Conservation (phyloP, 37 sponge, comb jelly and placozoan genomes). For the Ianthella basta region DNA sequence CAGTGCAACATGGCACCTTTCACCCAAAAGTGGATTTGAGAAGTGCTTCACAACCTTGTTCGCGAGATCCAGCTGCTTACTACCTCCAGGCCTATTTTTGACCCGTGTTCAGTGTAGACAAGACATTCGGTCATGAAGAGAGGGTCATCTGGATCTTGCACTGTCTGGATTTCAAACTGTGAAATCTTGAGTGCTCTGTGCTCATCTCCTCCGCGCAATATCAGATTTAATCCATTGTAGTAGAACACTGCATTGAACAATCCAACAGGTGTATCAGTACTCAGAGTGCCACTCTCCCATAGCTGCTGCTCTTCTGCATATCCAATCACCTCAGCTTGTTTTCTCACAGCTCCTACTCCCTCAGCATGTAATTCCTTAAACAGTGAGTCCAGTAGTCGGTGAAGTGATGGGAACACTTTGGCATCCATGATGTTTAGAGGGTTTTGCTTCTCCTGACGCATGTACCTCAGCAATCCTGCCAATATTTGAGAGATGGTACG, state of each 20-base stretch:
- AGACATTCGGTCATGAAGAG: background rate
- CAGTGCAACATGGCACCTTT: constrained; percentile 39
- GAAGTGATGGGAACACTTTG: background rate
- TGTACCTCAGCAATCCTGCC: constrained; percentile 26
- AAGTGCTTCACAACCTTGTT: constrained; percentile 44
- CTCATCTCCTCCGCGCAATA: constrained; percentile 43
- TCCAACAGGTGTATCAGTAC: background rate
- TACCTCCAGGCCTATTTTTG: constrained; percentile 48
- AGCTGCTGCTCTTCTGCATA: constrained; percentile 34
- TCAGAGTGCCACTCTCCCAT: constrained; percentile 31
- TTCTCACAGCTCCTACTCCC: constrained; percentile 19
- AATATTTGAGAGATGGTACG: constrained; percentile 5
- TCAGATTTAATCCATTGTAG: constrained; percentile 50
- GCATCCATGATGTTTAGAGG: constrained; percentile 24
- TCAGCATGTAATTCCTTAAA: constrained; percentile 31
- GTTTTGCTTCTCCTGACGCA: constrained; percentile 23
- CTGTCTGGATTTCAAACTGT: background rate
- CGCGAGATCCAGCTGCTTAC: constrained; percentile 39
- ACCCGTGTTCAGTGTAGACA: constrained; percentile 44
- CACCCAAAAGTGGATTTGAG: constrained; percentile 31
- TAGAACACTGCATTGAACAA: constrained; percentile 29
- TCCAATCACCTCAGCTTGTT: background rate
- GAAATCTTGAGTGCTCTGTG: constrained; percentile 37
- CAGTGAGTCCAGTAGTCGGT: constrained; percentile 12
- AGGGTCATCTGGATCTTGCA: constrained; percentile 34